Evolutionary conservation across 2,888 invertebrate species (phyloP).

Genomic region (Eubasilissa splendida): DNA sequence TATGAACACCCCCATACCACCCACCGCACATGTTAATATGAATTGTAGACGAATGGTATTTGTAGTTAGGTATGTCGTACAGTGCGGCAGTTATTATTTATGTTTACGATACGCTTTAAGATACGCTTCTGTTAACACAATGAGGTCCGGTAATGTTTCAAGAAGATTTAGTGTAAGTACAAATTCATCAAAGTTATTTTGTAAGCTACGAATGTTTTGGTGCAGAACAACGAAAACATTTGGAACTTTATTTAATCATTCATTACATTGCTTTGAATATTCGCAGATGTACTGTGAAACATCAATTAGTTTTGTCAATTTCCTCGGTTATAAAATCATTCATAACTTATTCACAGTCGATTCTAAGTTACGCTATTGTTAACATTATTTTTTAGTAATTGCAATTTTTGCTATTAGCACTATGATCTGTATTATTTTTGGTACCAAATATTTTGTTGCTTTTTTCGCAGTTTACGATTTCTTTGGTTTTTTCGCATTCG

Average conservation of each 20-base stretch:
- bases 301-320: background rate
- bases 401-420: too few species aligned
- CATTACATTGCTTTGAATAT: background rate
- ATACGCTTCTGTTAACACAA: too few species aligned
- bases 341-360: background rate
- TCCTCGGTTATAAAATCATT: background rate
- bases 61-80: background rate
- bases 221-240: background rate
- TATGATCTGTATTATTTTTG: too few species aligned
- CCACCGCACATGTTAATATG: background rate
- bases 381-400: too few species aligned
- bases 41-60: background rate
- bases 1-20: background rate
- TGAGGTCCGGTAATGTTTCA: too few species aligned
- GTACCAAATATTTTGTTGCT: too few species aligned
- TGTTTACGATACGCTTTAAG: background rate
- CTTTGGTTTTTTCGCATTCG: too few species aligned
- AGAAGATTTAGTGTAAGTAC: background rate
- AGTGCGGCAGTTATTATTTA: background rate
- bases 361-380: too few species aligned
- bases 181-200: conserved; percentile 2
- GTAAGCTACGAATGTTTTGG: background rate
- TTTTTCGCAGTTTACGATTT: too few species aligned
- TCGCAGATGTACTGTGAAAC: background rate
- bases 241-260: background rate